These are phyloP conservation scores for Cantharis flavilabris DNA, from an alignment of 2,888 invertebrate species.

Conservation along the genomic window DNA sequence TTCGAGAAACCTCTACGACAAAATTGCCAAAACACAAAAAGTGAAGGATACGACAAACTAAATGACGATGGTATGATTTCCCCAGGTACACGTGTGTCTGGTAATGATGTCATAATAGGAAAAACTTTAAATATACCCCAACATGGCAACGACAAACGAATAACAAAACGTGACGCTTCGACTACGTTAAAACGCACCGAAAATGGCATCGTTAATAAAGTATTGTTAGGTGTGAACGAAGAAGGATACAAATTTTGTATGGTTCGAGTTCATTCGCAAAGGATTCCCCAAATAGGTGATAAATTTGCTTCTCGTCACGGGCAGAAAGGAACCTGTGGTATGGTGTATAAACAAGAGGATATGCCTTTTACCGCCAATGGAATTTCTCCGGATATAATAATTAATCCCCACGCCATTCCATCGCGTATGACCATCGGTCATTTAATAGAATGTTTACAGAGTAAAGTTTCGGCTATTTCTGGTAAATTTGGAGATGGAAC, in stretches of 20 bases:
- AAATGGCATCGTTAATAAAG: constrained; percentile 99
- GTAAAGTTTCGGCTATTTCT: constrained; percentile 84
- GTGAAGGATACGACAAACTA: too few relatives aligned
- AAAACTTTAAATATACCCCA: too few relatives aligned
- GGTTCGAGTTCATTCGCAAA: constrained; percentile 95
- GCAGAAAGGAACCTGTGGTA: constrained; percentile 99
- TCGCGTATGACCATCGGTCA: constrained; percentile 99
- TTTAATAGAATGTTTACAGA: constrained; percentile 99
- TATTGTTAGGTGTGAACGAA: constrained; percentile 96
- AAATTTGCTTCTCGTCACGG: constrained; percentile 99
- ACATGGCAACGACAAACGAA: too few relatives aligned
- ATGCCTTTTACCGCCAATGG: constrained; percentile 97
- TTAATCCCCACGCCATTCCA: constrained; percentile 99
- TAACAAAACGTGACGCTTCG: constrained; percentile 63
- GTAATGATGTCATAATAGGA: too few relatives aligned
- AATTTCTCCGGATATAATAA: constrained; percentile 97
- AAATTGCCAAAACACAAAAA: constrained; percentile 58
- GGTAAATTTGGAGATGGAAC: constrained; percentile 99
- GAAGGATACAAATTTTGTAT: constrained; percentile 99
- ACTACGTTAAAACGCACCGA: constrained; percentile 99
- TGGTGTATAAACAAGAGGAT: constrained; percentile 97
- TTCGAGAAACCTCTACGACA: constrained; percentile 98
- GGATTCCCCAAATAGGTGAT: constrained; percentile 99
- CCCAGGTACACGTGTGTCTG: too few relatives aligned
- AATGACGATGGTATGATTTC: too few relatives aligned